These are phyloP conservation scores for Drosophila mauritiana DNA, from an alignment of 1,140 invertebrate genomes.

Conservation along the genomic window DNA sequence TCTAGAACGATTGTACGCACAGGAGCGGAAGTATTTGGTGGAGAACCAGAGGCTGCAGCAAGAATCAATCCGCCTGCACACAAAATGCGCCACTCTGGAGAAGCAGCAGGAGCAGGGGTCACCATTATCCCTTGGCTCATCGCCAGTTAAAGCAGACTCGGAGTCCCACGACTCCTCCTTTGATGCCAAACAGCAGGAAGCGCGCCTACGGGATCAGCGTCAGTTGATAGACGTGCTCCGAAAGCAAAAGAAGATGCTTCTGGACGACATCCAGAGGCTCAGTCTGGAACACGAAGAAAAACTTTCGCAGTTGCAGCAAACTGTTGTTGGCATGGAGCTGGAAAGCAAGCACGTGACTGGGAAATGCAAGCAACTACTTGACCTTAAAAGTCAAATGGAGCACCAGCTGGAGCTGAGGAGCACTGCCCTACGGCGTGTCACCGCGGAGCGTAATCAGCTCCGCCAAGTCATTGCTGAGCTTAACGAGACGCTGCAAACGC, in stretches of 20 bases:
- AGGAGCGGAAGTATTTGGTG: conserved; percentile 76
- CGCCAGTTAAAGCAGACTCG: background rate
- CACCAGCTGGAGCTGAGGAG: conserved; percentile 54
- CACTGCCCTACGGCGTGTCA: conserved; percentile 36
- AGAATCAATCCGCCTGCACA: conserved; percentile 58
- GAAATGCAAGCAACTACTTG: conserved; percentile 64
- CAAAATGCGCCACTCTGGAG: conserved; percentile 60
- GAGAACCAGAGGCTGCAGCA: conserved; percentile 77
- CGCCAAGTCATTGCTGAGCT: conserved; percentile 62
- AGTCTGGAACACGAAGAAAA: conserved; percentile 71
- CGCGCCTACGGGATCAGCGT: conserved; percentile 61
- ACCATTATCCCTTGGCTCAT: background rate
- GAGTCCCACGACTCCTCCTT: conserved; percentile 30
- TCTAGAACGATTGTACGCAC: conserved; percentile 71
- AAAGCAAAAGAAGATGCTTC: conserved; percentile 68
- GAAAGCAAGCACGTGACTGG: conserved; percentile 77
- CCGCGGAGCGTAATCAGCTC: conserved; percentile 61
- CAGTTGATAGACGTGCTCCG: conserved; percentile 72
- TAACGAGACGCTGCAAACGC: conserved; percentile 61
- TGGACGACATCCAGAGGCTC: conserved; percentile 65
- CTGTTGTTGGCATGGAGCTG: conserved; percentile 61
- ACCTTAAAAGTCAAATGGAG: conserved; percentile 55
- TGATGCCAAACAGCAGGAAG: conserved; percentile 67
- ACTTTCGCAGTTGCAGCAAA: conserved; percentile 58
- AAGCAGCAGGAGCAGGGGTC: conserved; percentile 25